Percentiles rank a stretch among this genome's conserved stretches.
phyloP scores from a whole-genome alignment of 2,888 invertebrate genomes.

The Bursaphelenchus okinawaensis region DNA sequence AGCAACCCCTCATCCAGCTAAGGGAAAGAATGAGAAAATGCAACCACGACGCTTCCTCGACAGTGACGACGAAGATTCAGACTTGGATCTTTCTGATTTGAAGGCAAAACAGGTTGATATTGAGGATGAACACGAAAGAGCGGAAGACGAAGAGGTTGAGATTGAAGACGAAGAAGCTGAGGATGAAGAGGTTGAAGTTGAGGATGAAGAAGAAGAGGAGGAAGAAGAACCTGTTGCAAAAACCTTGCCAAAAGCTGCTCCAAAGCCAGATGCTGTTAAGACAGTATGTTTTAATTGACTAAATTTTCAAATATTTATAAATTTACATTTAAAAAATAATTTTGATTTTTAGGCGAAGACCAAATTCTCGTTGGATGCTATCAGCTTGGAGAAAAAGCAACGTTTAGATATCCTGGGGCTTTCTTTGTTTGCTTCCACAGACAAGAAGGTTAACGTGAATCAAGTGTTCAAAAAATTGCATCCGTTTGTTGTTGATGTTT shows the following conservation, averaged over 20 bases:
- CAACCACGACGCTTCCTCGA: neutral
- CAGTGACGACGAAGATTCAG: neutral
- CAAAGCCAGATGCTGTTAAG: too few relatives aligned
- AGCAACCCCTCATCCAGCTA: neutral
- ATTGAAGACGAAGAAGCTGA: slow-evolving; percentile 9
- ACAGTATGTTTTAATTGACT: too few relatives aligned
- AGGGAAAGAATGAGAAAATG: neutral
- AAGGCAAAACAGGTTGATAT: slow-evolving; percentile 11
- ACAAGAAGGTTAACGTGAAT: neutral
- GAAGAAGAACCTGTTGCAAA: neutral
- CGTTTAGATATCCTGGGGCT: neutral
- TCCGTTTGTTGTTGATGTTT: neutral
- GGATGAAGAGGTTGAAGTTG: slow-evolving; percentile 12
- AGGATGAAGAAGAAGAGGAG: slow-evolving; percentile 12
- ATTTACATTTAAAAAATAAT: too few relatives aligned
- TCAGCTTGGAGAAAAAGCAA: neutral
- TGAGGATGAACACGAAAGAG: slow-evolving; percentile 14
- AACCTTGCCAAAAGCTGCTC: neutral
- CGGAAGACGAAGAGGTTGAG: slow-evolving; percentile 2
- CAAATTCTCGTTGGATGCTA: neutral
- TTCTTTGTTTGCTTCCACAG: neutral
- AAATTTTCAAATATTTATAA: too few relatives aligned
- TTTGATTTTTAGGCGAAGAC: too few relatives aligned
- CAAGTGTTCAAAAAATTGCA: neutral
- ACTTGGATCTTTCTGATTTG: too few relatives aligned